phyloP scores from a whole-genome alignment of 1,140 invertebrate species.

The Drosophila murphyi region DNA sequence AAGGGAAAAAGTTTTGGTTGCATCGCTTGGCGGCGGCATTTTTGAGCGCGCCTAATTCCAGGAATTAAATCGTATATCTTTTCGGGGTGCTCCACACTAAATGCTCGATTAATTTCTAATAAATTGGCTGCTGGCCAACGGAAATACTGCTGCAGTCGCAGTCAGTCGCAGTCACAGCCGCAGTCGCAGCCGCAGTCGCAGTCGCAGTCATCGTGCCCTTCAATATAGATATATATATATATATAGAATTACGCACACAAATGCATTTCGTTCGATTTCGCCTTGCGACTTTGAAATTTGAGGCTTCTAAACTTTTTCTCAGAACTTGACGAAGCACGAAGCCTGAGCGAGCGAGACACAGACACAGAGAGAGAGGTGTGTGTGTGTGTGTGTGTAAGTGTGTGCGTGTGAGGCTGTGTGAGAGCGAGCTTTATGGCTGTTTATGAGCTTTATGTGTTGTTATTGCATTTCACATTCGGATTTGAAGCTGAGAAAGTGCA shows the following conservation, averaged over 20 bases:
- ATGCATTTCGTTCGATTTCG: slow-evolving; percentile 36
- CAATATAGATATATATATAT: slow-evolving; percentile 4
- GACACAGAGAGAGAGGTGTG: slow-evolving; percentile 2
- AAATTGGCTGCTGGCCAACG: slow-evolving; percentile 64
- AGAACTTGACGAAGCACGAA: slow-evolving; percentile 19
- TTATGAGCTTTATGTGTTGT: slow-evolving; percentile 17
- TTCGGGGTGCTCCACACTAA: slow-evolving; percentile 47
- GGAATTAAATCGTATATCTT: slow-evolving; percentile 83
- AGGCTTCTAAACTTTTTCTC: slow-evolving; percentile 38
- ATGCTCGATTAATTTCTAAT: slow-evolving; percentile 84
- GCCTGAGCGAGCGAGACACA: background rate
- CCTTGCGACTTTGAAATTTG: slow-evolving; percentile 51
- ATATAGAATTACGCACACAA: slow-evolving; percentile 51
- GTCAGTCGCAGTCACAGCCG: slow-evolving; percentile 34
- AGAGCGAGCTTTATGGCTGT: slow-evolving; percentile 15
- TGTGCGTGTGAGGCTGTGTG: background rate
- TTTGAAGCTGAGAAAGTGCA: slow-evolving; percentile 36
- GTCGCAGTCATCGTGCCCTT: slow-evolving; percentile 9
- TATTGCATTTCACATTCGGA: slow-evolving; percentile 40
- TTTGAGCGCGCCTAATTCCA: slow-evolving; percentile 67
- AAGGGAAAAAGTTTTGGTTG: slow-evolving; percentile 44
- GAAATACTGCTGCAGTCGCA: slow-evolving; percentile 72
- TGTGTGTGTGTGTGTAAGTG: background rate
- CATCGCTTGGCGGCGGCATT: slow-evolving; percentile 58
- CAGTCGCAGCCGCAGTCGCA: background rate